These are phyloP conservation scores for Diarsia dahlii DNA, from an alignment of 2,888 invertebrate genomes.

Conservation along the genomic window DNA sequence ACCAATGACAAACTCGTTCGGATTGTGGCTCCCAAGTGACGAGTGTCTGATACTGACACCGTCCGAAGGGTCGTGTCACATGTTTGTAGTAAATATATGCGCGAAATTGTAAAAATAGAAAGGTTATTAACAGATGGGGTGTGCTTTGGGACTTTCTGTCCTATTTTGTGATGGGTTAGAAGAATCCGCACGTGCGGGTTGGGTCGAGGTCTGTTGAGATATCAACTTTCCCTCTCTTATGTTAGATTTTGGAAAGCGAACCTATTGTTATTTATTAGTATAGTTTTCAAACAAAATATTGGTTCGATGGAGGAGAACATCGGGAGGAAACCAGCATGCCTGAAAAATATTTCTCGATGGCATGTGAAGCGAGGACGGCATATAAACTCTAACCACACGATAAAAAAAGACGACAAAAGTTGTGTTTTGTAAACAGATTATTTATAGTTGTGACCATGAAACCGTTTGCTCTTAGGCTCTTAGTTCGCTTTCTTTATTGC, in stretches of 20 bases:
- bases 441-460: neutral
- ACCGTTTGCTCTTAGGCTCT: neutral
- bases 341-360: no score
- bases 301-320: no score
- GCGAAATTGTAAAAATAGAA: slow-evolving; percentile 46
- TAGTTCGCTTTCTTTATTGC: neutral
- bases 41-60: neutral
- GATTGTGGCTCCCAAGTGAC: neutral
- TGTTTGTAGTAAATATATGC: slow-evolving; percentile 37
- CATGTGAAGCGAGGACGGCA: no score
- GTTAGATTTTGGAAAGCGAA: neutral
- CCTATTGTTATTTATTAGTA: neutral
- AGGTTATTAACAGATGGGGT: slow-evolving; percentile 49
- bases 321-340: no score
- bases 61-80: slow-evolving; percentile 21
- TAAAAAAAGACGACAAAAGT: no score
- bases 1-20: neutral
- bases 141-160: slow-evolving; percentile 31
- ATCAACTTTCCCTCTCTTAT: slow-evolving; percentile 24
- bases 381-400: no score
- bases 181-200: slow-evolving; percentile 8
- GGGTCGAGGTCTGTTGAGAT: slow-evolving; percentile 30
- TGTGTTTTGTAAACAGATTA: neutral
- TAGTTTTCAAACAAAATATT: no score
- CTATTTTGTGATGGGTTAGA: neutral